Conservation (phyloP, 2,113 vertebrate genomes). For the Cyanocitta stelleri region DNA sequence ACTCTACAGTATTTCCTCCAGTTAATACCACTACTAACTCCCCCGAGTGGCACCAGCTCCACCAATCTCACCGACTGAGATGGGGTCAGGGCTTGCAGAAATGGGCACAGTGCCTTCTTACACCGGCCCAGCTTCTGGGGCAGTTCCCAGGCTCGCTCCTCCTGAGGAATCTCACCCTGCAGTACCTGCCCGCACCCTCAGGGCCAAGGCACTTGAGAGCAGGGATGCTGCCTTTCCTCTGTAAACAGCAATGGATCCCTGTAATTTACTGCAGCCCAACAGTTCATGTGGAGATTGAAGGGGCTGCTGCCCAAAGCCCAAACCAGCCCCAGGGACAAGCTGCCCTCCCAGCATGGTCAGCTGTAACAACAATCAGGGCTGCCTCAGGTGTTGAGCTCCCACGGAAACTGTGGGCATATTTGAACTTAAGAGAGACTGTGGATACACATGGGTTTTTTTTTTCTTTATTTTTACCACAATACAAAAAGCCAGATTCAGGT, state of each 20-base stretch:
- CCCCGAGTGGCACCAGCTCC: background rate
- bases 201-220: background rate
- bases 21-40: slow-evolving; percentile 4
- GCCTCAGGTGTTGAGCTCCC: background rate
- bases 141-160: background rate
- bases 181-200: background rate
- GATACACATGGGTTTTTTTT: background rate
- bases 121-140: background rate
- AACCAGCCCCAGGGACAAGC: background rate
- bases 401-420: accelerated
- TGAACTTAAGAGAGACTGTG: background rate
- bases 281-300: accelerated
- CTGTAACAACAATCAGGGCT: background rate
- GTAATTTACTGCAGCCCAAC: background rate
- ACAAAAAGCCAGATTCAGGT: background rate
- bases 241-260: accelerated
- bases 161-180: background rate
- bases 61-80: background rate
- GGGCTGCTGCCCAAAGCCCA: background rate
- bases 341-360: background rate
- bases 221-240: background rate
- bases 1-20: slow-evolving; percentile 14
- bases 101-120: accelerated
- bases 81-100: background rate
- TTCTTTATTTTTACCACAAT: background rate